These are phyloP conservation scores for Asarcornis scutulata DNA, from an alignment of 2,113 vertebrate genomes.

Conservation along the genomic window DNA sequence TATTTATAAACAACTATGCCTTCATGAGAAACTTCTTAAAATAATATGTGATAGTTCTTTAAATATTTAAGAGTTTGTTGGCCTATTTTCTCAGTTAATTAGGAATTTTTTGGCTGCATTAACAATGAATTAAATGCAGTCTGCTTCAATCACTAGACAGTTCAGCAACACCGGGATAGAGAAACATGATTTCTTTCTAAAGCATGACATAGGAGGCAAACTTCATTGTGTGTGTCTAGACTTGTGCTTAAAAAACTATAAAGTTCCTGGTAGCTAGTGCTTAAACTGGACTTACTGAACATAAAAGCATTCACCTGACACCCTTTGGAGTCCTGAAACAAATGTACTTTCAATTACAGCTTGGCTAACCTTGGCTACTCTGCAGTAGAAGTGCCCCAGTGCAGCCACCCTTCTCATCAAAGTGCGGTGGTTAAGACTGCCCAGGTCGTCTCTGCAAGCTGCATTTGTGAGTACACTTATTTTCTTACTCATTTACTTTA, in stretches of 20 bases:
- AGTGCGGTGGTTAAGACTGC: not conserved
- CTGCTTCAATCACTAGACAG: slow-evolving; percentile 5
- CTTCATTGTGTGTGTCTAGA: not conserved
- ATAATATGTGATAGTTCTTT: slow-evolving; percentile 70
- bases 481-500: not conserved
- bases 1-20: slow-evolving; percentile 66
- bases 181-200: slow-evolving; percentile 9
- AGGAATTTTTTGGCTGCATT: slow-evolving; percentile 56
- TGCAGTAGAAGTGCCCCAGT: not conserved
- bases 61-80: slow-evolving; percentile 77
- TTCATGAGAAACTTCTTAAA: slow-evolving; percentile 64
- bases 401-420: not conserved
- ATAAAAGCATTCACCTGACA: not conserved
- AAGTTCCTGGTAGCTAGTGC: not conserved
- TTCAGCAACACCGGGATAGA: not conserved
- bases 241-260: not conserved
- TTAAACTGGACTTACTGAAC: not conserved
- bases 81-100: slow-evolving; percentile 78
- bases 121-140: slow-evolving; percentile 60
- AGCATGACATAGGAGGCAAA: not conserved
- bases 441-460: not conserved
- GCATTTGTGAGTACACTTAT: not conserved
- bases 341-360: not conserved
- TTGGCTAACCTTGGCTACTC: not conserved
- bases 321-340: not conserved